phyloP scores from a whole-genome alignment of 2,888 invertebrate genomes.

The Orchesellides sinensis region DNA sequence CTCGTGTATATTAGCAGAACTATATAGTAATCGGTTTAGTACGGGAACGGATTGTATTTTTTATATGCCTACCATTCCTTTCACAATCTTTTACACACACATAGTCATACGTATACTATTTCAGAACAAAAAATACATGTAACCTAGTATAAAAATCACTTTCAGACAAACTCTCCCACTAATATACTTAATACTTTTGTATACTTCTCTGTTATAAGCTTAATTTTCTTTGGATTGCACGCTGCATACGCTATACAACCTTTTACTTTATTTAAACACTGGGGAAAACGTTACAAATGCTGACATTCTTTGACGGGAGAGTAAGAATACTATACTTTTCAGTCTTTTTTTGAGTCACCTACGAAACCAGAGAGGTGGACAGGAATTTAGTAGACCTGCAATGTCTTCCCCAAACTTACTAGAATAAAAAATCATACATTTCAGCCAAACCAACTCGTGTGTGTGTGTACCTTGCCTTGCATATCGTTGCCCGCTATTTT shows the following conservation, averaged over 20 bases:
- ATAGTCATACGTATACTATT: no score
- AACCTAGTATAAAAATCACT: slow-evolving; percentile 7
- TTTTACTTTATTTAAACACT: slow-evolving; percentile 29
- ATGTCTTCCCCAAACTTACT: background rate
- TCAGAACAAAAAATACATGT: background rate
- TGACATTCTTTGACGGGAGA: slow-evolving; percentile 26
- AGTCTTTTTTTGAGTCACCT: background rate
- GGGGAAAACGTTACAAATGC: slow-evolving; percentile 30
- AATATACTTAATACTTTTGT: no score
- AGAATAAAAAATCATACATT: background rate
- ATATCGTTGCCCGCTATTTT: background rate
- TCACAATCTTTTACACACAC: no score
- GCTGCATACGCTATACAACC: slow-evolving; percentile 19
- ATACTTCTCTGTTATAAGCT: background rate
- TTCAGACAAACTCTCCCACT: background rate
- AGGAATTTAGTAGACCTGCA: background rate
- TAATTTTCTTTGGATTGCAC: no score
- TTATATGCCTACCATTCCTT: no score
- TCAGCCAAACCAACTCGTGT: background rate
- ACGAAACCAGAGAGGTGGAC: background rate
- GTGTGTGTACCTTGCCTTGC: background rate
- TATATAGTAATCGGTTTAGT: no score
- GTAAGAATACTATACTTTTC: slow-evolving; percentile 16
- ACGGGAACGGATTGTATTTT: no score
- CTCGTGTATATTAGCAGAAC: no score